phyloP scores from a whole-genome alignment of 2,888 invertebrate genomes.

The Lamellibrachia columna region DNA sequence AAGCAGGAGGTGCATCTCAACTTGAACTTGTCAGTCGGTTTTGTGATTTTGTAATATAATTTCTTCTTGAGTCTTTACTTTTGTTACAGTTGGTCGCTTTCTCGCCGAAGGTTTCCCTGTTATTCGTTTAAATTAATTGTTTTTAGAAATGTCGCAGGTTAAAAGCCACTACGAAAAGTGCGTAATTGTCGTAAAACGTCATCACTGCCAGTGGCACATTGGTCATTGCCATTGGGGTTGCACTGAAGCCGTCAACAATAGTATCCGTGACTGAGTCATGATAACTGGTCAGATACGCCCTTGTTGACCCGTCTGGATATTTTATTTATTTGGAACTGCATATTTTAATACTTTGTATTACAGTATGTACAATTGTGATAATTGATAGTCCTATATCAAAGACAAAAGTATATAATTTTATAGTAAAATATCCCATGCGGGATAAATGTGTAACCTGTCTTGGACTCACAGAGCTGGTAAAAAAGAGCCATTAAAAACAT shows the following conservation, averaged over 20 bases:
- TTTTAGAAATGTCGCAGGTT: neutral
- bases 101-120: neutral
- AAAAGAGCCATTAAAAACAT: too few species aligned
- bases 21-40: neutral
- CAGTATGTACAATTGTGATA: neutral
- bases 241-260: neutral
- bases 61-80: neutral
- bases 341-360: too few species aligned
- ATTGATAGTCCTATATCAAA: neutral
- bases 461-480: too few species aligned
- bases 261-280: neutral
- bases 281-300: neutral
- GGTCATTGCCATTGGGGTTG: neutral
- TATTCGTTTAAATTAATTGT: neutral
- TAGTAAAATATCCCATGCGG: neutral
- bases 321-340: too few species aligned
- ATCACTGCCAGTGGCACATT: conserved; percentile 10
- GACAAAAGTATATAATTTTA: too few species aligned
- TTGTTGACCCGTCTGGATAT: neutral
- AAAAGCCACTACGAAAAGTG: neutral
- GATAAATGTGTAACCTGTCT: too few species aligned
- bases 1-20: neutral
- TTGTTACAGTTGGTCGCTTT: neutral
- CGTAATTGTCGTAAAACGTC: neutral
- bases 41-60: neutral